Evolutionary conservation across 2,113 vertebrate genomes (phyloP).

Genomic region (Anas platyrhynchos): DNA sequence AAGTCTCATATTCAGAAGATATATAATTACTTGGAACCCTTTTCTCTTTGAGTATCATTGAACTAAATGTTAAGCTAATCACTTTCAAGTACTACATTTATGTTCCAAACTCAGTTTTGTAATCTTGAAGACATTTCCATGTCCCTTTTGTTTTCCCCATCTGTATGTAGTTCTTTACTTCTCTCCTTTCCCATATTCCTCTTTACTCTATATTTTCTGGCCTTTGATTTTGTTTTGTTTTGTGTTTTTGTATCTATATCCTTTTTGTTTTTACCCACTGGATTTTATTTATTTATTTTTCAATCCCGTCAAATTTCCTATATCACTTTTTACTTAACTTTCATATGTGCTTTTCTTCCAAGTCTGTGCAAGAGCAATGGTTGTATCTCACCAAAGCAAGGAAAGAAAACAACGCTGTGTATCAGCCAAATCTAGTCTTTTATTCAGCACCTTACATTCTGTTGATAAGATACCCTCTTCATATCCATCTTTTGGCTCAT

Average conservation of each 20-base stretch:
- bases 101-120: neutral
- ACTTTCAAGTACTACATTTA: neutral
- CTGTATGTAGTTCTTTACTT: neutral
- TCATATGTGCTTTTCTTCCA: neutral
- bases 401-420: neutral
- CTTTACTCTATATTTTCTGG: neutral
- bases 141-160: neutral
- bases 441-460: neutral
- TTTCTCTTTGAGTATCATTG: slow-evolving; percentile 10
- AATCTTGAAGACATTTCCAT: neutral
- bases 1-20: neutral
- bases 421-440: neutral
- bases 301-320: neutral
- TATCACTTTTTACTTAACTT: neutral
- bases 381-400: neutral
- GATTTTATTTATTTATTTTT: too few relatives aligned
- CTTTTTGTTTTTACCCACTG: neutral
- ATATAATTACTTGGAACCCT: slow-evolving; percentile 9
- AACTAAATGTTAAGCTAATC: slow-evolving; percentile 13
- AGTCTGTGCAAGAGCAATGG: neutral
- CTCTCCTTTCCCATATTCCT: neutral
- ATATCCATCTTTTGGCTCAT: neutral
- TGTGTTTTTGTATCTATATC: neutral
- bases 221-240: neutral
- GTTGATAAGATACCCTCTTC: neutral